Evolutionary conservation across 2,113 vertebrate species (phyloP), one percentile per base, ranked within the genome.

Genomic region (Callithrix jacchus): DNA sequence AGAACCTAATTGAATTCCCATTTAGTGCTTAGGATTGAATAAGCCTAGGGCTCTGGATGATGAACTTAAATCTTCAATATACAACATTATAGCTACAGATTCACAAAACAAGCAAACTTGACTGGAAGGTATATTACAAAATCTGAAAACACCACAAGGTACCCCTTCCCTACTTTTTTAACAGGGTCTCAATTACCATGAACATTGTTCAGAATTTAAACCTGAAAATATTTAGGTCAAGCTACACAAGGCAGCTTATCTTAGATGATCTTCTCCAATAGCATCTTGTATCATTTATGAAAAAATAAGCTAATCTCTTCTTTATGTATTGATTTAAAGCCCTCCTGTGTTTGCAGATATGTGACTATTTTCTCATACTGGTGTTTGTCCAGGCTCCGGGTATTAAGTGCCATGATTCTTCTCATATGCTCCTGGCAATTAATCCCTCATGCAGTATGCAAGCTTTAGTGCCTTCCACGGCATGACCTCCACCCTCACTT

Each of bases 1-100:
- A 84, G 25, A 96, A 92, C 32, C 81, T 97, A 97, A 98, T 87
- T 97, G 96, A 97, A 97, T 97, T 95, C 80, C 56, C 81, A 76
- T 68, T 94, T 89, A 93, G 93, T 71, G 16, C 42, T 89, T 93
- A 94, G 54, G 80, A 64, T 93, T 47, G 94, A 93, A 96, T 95
- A 52, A 80, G 88, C 89, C 56, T 94, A 11, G 0, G 89, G 89
- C 87, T 87, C 89, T 73, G 66, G 52, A n/a, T 91, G 87, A 96
- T 95, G 94, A 93, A 91, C 42, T 77, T 80, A 45, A 89, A 87
- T 94, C 93, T 92, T 89, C 64, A 93, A 58, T 58, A 73, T 58
- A 61, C 14, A 96, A 49, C 37, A 18, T 83, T 58, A 74, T 40
- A 74, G 68, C 40, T 83, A 84, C 70, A 61, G 42, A 96, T 77